Evolutionary conservation across 2,888 invertebrate species (phyloP).

Genomic region (Ypsolopha scabrella): DNA sequence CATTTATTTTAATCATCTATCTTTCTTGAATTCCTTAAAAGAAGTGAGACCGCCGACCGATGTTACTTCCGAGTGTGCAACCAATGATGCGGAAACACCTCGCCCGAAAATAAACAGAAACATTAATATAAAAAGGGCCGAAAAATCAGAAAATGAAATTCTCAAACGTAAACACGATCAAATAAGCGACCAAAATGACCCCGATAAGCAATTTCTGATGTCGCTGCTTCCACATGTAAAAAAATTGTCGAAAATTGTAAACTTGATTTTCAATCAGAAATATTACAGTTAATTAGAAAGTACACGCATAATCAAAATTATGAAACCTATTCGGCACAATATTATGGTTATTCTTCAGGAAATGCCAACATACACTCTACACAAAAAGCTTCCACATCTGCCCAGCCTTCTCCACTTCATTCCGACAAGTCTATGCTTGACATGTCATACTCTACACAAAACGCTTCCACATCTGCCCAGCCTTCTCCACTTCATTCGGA

Average conservation of each 20-base stretch:
- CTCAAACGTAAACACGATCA: slow-evolving; percentile 18
- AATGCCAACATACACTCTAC: too few relatives aligned
- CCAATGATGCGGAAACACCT: slow-evolving; percentile 19
- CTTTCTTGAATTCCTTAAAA: slow-evolving; percentile 17
- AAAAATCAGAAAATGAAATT: slow-evolving; percentile 19
- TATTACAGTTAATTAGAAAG: slow-evolving; percentile 19
- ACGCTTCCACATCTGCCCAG: too few relatives aligned
- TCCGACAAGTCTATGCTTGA: too few relatives aligned
- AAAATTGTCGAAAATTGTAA: slow-evolving; percentile 14
- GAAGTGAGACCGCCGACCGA: slow-evolving; percentile 17
- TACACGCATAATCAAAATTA: slow-evolving; percentile 19
- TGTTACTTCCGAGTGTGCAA: slow-evolving; percentile 14
- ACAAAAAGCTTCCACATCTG: too few relatives aligned
- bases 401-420: too few relatives aligned
- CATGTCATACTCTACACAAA: too few relatives aligned
- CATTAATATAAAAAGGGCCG: slow-evolving; percentile 11
- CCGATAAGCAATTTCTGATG: slow-evolving; percentile 16
- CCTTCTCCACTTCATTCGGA: too few relatives aligned
- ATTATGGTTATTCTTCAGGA: too few relatives aligned
- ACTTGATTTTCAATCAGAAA: slow-evolving; percentile 16
- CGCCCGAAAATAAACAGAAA: slow-evolving; percentile 19
- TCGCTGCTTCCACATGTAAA: slow-evolving; percentile 17
- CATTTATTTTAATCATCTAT: slow-evolving; percentile 19
- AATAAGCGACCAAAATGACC: slow-evolving; percentile 11
- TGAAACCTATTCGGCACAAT: too few relatives aligned